Percentiles rank a stretch among this genome's conserved stretches.
Evolutionary conservation across 1,140 invertebrate species (phyloP).

Genomic region (Antheraea pernyi): DNA sequence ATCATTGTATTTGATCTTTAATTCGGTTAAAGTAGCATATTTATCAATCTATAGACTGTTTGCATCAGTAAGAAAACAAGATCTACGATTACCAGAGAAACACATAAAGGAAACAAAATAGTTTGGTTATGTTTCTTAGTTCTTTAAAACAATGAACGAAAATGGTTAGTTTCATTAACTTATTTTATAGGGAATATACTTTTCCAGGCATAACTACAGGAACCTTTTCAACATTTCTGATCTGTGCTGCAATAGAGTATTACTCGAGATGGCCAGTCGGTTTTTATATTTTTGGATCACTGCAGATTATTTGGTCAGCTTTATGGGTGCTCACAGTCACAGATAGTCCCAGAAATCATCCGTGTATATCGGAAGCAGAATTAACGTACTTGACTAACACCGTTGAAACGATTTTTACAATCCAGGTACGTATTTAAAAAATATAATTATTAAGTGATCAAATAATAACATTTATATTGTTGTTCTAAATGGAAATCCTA

Average conservation of each 20-base stretch:
- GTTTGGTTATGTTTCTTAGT: too few species aligned
- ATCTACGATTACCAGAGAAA: too few species aligned
- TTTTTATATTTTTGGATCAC: conserved; percentile 84
- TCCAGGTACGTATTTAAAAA: conserved; percentile 45
- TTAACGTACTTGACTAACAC: conserved; percentile 83
- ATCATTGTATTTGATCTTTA: too few species aligned
- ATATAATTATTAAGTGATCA: neutral
- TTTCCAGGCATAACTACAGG: conserved; percentile 83
- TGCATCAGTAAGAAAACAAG: too few species aligned
- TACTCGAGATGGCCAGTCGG: conserved; percentile 85
- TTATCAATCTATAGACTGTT: too few species aligned
- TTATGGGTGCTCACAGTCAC: conserved; percentile 83
- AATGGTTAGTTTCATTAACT: too few species aligned
- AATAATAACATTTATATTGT: too few species aligned
- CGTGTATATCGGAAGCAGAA: conserved; percentile 86
- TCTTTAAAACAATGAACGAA: too few species aligned
- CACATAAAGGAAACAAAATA: too few species aligned
- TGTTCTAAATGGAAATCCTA: too few species aligned
- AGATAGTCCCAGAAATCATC: conserved; percentile 87
- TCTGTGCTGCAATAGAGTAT: conserved; percentile 80
- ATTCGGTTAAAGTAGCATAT: too few species aligned
- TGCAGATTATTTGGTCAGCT: conserved; percentile 82
- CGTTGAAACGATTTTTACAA: conserved; percentile 79
- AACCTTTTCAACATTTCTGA: conserved; percentile 82
- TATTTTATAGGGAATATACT: too few species aligned